Evolutionary conservation across 2,113 vertebrate species (phyloP), one percentile per base, ranked within the genome.

Genomic region (Myotis yumanensis): DNA sequence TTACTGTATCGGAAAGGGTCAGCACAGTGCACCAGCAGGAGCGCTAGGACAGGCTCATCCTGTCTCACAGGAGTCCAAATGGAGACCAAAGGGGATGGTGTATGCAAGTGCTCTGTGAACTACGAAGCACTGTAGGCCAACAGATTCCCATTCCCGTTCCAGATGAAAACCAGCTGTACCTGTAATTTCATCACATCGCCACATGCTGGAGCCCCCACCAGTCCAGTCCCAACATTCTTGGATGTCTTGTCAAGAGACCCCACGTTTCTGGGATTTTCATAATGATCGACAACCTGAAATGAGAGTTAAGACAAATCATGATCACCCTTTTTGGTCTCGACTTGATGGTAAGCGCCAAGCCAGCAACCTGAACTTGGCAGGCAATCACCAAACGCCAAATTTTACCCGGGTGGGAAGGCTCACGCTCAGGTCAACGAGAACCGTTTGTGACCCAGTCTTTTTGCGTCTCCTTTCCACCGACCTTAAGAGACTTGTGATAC

Each of bases 121-220:
- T 7, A 1, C 0, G 11, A 76, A 76, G 64, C 54, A 30, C 17
- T 3, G 32, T 1, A 17, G 37, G 40, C 46, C 69, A 54, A 28
- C 35, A 22, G 88, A 14, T 48, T 5, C 52, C 48, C 10, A 1
- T 48, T 2, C 18, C 7, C 30, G 37, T 10, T 17, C 81, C 72
- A 43, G 11, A 69, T 0, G 18, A 66, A 73, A 79, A 40, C n/a
- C 72, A 16, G 57, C 3, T 16, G 48, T 97, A 99, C 99, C 98
- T 99, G 99, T 12, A 99, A 97, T 93, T 99, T 99, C 99, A 99
- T 99, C 16, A 99, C 99, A 25, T 99, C 99, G 0, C 99, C 99
- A 71, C 99, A 99, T 3, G 99, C 99, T 0, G 99, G 99, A 4
- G 99, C 99, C 0, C 99, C 99, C 83, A 99, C 99, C 97, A 99